Evolutionary conservation across 2,113 vertebrate species (phyloP), one percentile per base, ranked within the genome.

Genomic region (Typhlomys cinereus): DNA sequence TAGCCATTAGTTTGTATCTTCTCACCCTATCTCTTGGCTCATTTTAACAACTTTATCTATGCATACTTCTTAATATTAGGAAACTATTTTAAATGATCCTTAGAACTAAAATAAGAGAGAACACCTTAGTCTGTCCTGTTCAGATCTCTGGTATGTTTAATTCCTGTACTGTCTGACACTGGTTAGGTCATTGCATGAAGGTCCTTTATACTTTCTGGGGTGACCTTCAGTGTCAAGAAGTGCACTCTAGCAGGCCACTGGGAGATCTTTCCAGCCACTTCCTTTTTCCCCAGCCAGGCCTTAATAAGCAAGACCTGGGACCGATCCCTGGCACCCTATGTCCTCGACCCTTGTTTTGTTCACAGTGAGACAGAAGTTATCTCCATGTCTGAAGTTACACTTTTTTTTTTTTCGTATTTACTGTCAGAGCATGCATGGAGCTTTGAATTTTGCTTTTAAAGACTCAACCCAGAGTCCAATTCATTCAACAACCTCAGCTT

Each of bases 371-470:
- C 46, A 66, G 21, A 34, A 52, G 12, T 70, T 74, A 90, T 31
- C 25, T 61, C 48, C 61, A 78, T 44, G 44, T 46, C 21, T 82
- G 31, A 29, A 79, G n/a, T 50, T 27, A 75, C 52, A 39, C 39
- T 36, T 46, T 13, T 54, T 48, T 8, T 48, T 71, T 67, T 41
- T 23, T 29, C 21, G 36, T 36, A 71, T 6, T 80, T n/a, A 52
- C 36, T 78, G 57, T 46, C 25, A 21, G 6, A 82, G n/a, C 29
- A 71, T 2, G 8, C 79, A 27, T 7, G 8, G 11, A 69, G 46
- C 10, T 94, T 73, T 70, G 9, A 18, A 39, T 14, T 92, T 29
- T 74, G 18, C 41, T 70, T 91, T 80, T 36, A 41, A 87, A 91
- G 62, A 75, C 11, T 23, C 54, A 69, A 75, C n/a, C n/a, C 15